phyloP scores from a whole-genome alignment of 2,113 vertebrate species.

The Triplophysa rosa region DNA sequence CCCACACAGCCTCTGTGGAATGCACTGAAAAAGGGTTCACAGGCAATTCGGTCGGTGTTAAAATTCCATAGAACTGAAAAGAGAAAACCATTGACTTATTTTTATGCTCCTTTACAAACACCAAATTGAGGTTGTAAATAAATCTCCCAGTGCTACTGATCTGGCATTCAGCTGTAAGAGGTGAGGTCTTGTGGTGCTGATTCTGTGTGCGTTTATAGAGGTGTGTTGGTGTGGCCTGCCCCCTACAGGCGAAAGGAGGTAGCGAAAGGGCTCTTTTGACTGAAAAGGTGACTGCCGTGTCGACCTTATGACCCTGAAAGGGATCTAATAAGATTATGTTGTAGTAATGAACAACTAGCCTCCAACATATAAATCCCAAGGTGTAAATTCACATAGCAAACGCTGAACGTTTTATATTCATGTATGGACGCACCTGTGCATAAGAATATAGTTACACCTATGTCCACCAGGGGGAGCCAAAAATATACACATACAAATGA shows the following conservation, averaged over 20 bases:
- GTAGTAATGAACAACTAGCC: not conserved
- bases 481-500: not conserved
- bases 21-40: conserved; percentile 20
- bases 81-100: not conserved
- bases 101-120: conserved; percentile 8
- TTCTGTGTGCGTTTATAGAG: not conserved
- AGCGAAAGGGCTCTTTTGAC: not conserved
- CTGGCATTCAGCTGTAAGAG: conserved; percentile 34
- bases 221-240: conserved; percentile 46
- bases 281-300: not conserved
- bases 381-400: not conserved
- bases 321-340: not conserved
- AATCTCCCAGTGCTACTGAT: conserved; percentile 5
- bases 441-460: not conserved
- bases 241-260: conserved; percentile 22
- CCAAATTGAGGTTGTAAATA: conserved; percentile 28
- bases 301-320: not conserved
- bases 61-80: not conserved
- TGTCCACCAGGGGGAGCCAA: conserved; percentile 32
- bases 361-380: not conserved
- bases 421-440: not conserved
- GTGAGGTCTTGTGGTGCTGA: conserved; percentile 34
- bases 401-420: not conserved
- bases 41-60: not conserved
- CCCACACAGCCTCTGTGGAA: conserved; percentile 15